Conservation (phyloP, 2,113 vertebrate genomes). For the Miniopterus natalensis region DNA sequence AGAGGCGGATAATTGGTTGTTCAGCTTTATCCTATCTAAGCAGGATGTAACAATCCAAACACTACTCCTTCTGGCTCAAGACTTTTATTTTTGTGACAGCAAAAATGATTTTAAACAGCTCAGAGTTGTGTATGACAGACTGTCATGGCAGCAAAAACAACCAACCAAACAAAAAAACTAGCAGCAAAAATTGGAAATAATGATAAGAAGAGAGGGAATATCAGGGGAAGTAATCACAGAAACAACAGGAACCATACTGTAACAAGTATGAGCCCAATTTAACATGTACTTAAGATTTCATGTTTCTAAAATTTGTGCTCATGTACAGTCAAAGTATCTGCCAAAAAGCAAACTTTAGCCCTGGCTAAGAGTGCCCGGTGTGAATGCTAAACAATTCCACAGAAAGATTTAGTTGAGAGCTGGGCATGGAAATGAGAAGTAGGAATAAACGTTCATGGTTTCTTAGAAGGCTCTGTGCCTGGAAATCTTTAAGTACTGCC, state of each 20-base stretch:
- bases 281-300: background rate
- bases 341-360: background rate
- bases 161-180: background rate
- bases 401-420: constrained; percentile 1
- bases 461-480: background rate
- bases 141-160: background rate
- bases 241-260: background rate
- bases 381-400: constrained; percentile 15
- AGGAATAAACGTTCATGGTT: background rate
- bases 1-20: background rate
- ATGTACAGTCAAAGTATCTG: constrained; percentile 17
- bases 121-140: background rate
- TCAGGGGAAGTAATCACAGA: background rate
- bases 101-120: constrained; percentile 28
- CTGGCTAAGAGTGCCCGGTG: background rate
- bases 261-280: constrained; percentile 5
- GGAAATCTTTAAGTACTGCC: constrained; percentile 6
- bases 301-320: constrained; percentile 2
- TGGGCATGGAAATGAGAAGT: background rate
- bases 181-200: background rate
- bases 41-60: background rate
- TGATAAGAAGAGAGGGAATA: background rate
- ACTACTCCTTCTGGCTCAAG: constrained; percentile 5
- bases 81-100: constrained; percentile 19
- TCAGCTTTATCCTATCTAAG: constrained; percentile 5